phyloP scores from a whole-genome alignment of 2,888 invertebrate genomes.

The Ischnus inquisitorius region DNA sequence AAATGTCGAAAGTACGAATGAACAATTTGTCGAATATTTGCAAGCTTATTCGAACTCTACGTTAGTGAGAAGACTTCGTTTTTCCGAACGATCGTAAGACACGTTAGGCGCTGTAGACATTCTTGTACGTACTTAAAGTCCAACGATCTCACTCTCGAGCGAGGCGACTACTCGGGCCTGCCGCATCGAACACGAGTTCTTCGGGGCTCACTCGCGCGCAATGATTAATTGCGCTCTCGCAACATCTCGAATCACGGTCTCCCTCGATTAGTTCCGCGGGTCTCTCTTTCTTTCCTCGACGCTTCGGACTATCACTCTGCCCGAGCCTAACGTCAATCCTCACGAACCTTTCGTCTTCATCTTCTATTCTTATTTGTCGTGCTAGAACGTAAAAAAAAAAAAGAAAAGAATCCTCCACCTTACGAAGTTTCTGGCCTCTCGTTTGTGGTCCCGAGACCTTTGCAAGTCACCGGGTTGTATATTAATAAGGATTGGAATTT shows the following conservation, averaged over 20 bases:
- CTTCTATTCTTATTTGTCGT: slow-evolving; percentile 8
- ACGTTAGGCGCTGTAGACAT: slow-evolving; percentile 2
- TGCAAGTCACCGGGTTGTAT: background rate
- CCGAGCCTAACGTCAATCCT: background rate
- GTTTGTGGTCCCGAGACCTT: background rate
- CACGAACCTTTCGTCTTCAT: slow-evolving; percentile 15
- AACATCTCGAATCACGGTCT: slow-evolving; percentile 23
- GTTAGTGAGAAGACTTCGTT: background rate
- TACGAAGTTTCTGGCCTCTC: background rate
- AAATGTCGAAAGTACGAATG: background rate
- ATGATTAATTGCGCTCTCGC: slow-evolving; percentile 30
- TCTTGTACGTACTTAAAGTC: background rate
- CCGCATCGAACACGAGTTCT: background rate
- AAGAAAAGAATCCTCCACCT: background rate
- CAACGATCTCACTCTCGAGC: background rate
- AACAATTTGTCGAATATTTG: background rate
- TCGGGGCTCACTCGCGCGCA: background rate
- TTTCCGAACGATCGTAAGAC: background rate
- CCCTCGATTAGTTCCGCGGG: slow-evolving; percentile 31
- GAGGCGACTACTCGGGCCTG: background rate
- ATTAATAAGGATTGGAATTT: background rate
- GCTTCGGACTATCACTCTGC: background rate
- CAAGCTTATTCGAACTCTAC: background rate
- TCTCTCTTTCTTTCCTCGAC: slow-evolving; percentile 24
- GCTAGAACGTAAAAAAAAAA: slow-evolving; percentile 9